Conservation (phyloP, 1,140 invertebrate species). For the Bombus picipes region DNA sequence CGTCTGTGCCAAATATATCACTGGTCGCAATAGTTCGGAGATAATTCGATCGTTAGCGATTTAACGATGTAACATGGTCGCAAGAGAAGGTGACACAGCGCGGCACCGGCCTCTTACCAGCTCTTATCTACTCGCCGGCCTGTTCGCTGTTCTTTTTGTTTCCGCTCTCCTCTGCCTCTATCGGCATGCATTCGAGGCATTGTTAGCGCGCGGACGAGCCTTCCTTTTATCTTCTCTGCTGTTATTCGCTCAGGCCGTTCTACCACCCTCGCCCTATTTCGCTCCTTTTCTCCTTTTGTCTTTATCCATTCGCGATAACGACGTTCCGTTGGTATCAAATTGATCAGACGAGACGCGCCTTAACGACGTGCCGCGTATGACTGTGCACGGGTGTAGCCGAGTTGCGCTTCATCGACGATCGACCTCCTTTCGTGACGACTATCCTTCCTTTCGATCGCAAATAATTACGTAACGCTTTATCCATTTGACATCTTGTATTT, state of each 20-base stretch:
- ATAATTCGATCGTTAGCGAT: constrained; percentile 26
- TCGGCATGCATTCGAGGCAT: constrained; percentile 41
- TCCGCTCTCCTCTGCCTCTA: not conserved
- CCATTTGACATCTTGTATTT: not conserved
- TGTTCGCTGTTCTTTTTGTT: constrained; percentile 18
- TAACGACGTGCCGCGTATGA: constrained; percentile 48
- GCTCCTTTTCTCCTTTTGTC: constrained; percentile 43
- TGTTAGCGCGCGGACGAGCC: constrained; percentile 50
- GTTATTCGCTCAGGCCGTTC: constrained; percentile 39
- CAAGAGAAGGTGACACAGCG: not conserved
- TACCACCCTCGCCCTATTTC: constrained; percentile 7
- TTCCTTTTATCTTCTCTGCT: constrained; percentile 44
- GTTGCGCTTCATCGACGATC: constrained; percentile 29
- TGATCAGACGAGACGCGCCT: constrained; percentile 46
- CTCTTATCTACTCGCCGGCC: constrained; percentile 8
- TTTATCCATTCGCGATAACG: constrained; percentile 53
- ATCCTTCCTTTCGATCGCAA: not conserved
- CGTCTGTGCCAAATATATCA: no score
- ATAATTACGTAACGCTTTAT: not conserved
- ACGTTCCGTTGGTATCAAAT: constrained; percentile 51
- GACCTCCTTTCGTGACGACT: constrained; percentile 17
- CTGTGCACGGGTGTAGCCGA: constrained; percentile 17
- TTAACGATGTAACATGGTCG: constrained; percentile 27
- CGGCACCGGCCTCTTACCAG: constrained; percentile 9
- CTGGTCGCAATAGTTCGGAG: not conserved